Base-by-base conservation (phyloP, 1,140 invertebrate genomes). In the Pogonognathellus flavescens region DNA sequence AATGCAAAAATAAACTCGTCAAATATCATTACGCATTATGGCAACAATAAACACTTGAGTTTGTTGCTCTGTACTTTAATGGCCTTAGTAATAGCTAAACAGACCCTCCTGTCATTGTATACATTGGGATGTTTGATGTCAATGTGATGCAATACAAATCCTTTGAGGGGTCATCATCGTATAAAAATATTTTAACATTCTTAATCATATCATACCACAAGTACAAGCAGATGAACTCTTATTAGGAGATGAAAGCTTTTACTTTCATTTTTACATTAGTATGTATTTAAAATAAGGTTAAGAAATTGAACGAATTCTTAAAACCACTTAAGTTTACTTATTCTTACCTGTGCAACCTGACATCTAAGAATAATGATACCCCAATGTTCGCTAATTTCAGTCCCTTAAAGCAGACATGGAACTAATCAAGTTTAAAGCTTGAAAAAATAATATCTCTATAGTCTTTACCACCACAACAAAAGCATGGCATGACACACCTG, bases 21-120 rank as follows among this genome's bases (percentile, higher is more conserved):
- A 76, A 76, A 76, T 76, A 76, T 76, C 70, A 76, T 76, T 76
- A 76, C 70, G 70, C 70, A 76, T 76, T 50, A 50, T 50, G n/a
- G 31, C 14, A 76, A 49, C 41, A 49, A 31, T 76, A 18, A n/a
- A 25, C 70, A 76, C 31, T 76, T 76, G 70, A 76, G 70, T 49
- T n/a, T 57, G 41, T 76, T 76, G 70, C 70, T 18, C 13, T 66
- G 25, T 66, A 10, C 25, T n/a, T 76, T 76, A 76, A 20, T 76
- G 70, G 41, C 31, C 70, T 76, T 76, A 41, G 2, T n/a, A n/a
- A n/a, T 41, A 57, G 53, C 3, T n/a, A 76, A 31, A 76, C 70
- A 76, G 70, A 76, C 70, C 41, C 70, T 76, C 70, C 70, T 50
- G 70, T 76, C 70, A 76, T 76, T 76, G 70, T 76, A 76, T 31